Evolutionary conservation across 2,888 invertebrate genomes (phyloP).

Genomic region (Horisme vitalbata): DNA sequence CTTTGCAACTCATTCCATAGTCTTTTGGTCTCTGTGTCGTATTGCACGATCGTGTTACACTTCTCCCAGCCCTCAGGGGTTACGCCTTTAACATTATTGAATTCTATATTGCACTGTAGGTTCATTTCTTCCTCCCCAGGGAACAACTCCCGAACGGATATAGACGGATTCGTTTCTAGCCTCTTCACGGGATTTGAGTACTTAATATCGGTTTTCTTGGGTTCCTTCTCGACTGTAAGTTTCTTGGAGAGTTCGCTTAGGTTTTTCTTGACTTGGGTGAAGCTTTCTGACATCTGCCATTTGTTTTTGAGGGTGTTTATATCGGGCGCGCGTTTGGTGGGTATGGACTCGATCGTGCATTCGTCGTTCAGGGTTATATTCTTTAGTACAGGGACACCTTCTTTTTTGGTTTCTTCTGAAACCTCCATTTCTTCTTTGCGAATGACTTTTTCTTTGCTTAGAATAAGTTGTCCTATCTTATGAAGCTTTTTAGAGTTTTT

Average conservation of each 20-base stretch:
- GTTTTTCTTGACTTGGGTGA: conserved; percentile 77
- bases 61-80: conserved; percentile 94
- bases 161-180: conserved; percentile 90
- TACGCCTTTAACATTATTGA: conserved; percentile 86
- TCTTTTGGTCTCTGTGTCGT: conserved; percentile 90
- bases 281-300: conserved; percentile 79
- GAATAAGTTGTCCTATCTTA: conserved; percentile 68
- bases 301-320: conserved; percentile 78
- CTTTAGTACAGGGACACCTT: conserved; percentile 52
- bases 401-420: conserved; percentile 56
- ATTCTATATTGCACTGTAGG: conserved; percentile 89
- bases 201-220: conserved; percentile 69
- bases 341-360: conserved; percentile 82
- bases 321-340: conserved; percentile 72
- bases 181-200: conserved; percentile 85
- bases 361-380: conserved; percentile 82
- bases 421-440: conserved; percentile 45
- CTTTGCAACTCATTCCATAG: conserved; percentile 92
- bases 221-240: conserved; percentile 60
- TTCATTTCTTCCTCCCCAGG: conserved; percentile 93
- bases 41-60: conserved; percentile 89
- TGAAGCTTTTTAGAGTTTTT: conserved; percentile 74
- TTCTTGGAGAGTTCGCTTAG: conserved; percentile 75
- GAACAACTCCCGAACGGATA: conserved; percentile 90
- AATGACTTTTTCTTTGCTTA: conserved; percentile 54